These are phyloP conservation scores for Drosophila erecta DNA, from an alignment of 1,140 invertebrate species.

Conservation along the genomic window DNA sequence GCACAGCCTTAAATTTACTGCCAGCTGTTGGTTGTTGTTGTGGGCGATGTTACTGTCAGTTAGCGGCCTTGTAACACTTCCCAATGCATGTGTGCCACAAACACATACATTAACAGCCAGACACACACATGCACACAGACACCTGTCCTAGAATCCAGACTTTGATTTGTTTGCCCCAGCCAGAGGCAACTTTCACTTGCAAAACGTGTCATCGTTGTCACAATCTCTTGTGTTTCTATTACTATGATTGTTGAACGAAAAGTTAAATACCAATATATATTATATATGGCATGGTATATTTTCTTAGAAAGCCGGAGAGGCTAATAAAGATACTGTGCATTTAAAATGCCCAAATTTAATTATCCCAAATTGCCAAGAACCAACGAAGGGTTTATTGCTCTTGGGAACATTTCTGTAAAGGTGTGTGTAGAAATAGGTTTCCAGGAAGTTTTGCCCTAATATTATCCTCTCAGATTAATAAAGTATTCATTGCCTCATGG, in stretches of 20 bases:
- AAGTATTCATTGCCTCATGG: conserved; percentile 5
- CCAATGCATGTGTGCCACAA: conserved; percentile 6
- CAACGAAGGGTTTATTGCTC: conserved; percentile 5
- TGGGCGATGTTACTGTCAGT: conserved; percentile 31
- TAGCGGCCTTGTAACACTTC: conserved; percentile 45
- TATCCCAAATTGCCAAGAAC: neutral
- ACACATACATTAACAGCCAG: neutral
- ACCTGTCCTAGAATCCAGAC: conserved; percentile 49
- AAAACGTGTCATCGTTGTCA: conserved; percentile 40
- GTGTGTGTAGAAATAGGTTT: neutral
- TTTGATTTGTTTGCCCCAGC: conserved; percentile 50
- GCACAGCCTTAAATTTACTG: conserved; percentile 71
- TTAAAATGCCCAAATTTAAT: conserved; percentile 29
- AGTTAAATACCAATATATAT: no score
- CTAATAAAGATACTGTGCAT: neutral
- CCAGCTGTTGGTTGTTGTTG: conserved; percentile 44
- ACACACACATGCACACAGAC: conserved; percentile 23
- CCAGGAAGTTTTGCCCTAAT: neutral
- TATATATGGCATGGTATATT: no score
- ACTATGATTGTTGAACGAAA: conserved; percentile 3
- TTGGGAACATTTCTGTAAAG: neutral
- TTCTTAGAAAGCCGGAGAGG: neutral
- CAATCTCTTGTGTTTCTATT: conserved; percentile 1
- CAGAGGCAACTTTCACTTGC: conserved; percentile 60
- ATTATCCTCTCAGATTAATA: conserved; percentile 17